phyloP scores from a whole-genome alignment of 2,888 invertebrate species.

The Sepioteuthis lessoniana region DNA sequence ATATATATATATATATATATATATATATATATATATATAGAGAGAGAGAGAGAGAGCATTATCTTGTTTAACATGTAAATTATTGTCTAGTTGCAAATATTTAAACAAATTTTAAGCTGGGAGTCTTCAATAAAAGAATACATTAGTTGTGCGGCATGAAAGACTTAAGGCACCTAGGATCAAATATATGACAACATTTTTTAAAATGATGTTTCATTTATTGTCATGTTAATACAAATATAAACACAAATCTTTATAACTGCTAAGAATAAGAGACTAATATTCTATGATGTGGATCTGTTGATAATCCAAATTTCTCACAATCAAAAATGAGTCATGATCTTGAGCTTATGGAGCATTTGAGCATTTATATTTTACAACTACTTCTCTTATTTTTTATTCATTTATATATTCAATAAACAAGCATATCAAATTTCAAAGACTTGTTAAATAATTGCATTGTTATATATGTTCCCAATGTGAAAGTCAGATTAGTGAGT shows the following conservation, averaged over 20 bases:
- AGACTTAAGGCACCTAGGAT: background rate
- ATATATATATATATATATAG: no score
- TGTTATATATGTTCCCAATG: no score
- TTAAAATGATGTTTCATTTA: background rate
- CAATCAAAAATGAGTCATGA: background rate
- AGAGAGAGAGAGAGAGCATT: no score
- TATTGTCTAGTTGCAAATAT: background rate
- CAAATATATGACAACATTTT: background rate
- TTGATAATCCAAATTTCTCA: background rate
- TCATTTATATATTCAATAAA: background rate
- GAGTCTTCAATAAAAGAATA: background rate
- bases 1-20: no score
- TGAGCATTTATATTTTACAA: background rate
- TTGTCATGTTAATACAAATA: background rate
- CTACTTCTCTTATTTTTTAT: background rate
- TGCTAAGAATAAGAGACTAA: background rate
- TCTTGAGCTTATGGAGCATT: background rate
- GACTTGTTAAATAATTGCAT: no score
- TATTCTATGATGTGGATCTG: background rate
- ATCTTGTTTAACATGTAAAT: background rate
- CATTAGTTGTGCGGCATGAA: background rate
- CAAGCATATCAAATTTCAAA: no score
- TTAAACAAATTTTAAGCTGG: background rate
- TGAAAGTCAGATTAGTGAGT: no score
- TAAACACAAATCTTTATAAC: background rate